Conservation (phyloP, 2,797 vertebrate genomes). For the Rousettus madagascariensis region DNA sequence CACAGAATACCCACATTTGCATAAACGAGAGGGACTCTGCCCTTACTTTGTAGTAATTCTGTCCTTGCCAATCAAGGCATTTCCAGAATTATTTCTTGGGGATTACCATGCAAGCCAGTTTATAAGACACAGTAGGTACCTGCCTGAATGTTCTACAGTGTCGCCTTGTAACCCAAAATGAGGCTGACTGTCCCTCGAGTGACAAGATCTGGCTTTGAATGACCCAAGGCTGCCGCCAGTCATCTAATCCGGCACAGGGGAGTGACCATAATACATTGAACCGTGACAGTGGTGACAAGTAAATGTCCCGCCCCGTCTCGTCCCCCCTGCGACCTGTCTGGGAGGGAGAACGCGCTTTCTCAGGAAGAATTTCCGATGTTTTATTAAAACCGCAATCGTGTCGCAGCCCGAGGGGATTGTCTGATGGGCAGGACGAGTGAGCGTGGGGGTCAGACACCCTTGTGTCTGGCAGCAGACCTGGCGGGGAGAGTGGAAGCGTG, state of each 20-base stretch:
- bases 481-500: neutral
- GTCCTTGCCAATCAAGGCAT: neutral
- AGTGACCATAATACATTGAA: rapidly evolving
- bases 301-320: rapidly evolving
- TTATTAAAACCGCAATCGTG: neutral
- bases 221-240: neutral
- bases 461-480: slow-evolving; percentile 3
- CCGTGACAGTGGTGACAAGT: neutral
- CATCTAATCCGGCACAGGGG: neutral
- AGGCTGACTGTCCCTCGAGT: neutral
- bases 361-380: neutral
- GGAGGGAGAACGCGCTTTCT: neutral
- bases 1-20: neutral
- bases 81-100: neutral
- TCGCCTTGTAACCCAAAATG: neutral
- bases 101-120: neutral
- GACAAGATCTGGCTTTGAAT: neutral
- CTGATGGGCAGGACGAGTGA: neutral
- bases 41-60: neutral
- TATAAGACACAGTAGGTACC: neutral
- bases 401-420: neutral
- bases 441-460: neutral
- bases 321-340: neutral
- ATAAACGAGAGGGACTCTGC: neutral
- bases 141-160: neutral